These are phyloP conservation scores for Paratrypauchen microcephalus DNA, from an alignment of 2,797 vertebrate species.

Conservation along the genomic window DNA sequence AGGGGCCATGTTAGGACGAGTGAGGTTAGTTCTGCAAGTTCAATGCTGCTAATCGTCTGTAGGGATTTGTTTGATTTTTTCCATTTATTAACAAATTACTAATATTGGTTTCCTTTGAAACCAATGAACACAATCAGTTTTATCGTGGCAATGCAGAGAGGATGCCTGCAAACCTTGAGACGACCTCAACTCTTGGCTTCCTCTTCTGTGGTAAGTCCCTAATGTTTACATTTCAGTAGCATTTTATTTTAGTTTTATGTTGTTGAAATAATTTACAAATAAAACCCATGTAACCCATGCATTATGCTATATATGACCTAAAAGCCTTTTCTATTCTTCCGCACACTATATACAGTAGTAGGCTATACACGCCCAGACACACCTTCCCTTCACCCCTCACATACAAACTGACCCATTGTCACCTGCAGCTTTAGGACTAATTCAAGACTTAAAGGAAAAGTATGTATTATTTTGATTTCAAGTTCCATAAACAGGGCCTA, in stretches of 20 bases:
- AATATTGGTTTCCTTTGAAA: background rate
- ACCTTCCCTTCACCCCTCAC: conserved; percentile 16
- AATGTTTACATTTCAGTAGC: background rate
- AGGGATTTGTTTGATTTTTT: background rate
- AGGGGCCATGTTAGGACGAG: conserved; percentile 4
- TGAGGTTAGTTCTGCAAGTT: background rate
- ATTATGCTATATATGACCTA: background rate
- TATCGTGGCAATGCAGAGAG: background rate
- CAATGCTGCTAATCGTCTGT: too few relatives aligned
- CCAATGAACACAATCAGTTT: conserved; percentile 36
- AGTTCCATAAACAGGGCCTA: too few relatives aligned
- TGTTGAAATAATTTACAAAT: background rate
- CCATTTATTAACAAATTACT: background rate
- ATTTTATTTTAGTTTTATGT: background rate
- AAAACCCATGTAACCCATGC: too few relatives aligned
- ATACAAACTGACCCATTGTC: background rate
- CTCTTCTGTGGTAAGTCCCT: conserved; percentile 29
- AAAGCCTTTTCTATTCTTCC: too few relatives aligned
- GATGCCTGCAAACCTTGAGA: conserved; percentile 12
- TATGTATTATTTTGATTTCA: too few relatives aligned
- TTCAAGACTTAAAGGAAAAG: too few relatives aligned
- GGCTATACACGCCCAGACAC: background rate
- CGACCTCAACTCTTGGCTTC: background rate
- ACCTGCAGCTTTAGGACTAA: background rate
- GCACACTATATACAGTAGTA: too few relatives aligned